Evolutionary conservation across 1,140 invertebrate species (phyloP).

Genomic region (Sipha flava): DNA sequence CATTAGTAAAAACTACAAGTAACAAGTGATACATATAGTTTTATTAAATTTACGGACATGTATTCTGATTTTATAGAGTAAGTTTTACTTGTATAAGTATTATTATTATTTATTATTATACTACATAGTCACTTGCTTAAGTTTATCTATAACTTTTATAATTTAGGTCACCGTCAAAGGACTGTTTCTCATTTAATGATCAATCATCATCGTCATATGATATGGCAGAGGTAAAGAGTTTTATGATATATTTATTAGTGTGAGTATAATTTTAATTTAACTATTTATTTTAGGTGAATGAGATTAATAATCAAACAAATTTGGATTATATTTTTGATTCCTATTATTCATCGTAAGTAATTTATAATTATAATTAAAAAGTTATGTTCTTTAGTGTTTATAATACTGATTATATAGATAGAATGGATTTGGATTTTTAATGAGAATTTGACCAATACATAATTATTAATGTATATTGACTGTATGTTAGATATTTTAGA

Average conservation of each 20-base stretch:
- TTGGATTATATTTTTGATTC: constrained; percentile 17
- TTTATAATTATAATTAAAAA: not conserved
- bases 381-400: no score
- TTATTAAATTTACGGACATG: constrained; percentile 2
- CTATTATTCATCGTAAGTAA: constrained; percentile 16
- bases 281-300: constrained; percentile 6
- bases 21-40: not conserved
- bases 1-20: not conserved
- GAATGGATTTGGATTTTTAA: no score
- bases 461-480: no score
- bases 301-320: not conserved
- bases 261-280: not conserved
- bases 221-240: not conserved
- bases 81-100: not conserved
- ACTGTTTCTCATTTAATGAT: not conserved
- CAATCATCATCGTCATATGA: not conserved
- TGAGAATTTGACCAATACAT: no score
- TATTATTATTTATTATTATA: not conserved
- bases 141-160: no score
- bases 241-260: not conserved
- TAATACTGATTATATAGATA: no score
- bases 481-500: no score
- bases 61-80: constrained; percentile 19
- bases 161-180: not conserved
- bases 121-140: no score